Evolutionary conservation across 2,888 invertebrate species (phyloP).

Genomic region (Zelleria hepariella): DNA sequence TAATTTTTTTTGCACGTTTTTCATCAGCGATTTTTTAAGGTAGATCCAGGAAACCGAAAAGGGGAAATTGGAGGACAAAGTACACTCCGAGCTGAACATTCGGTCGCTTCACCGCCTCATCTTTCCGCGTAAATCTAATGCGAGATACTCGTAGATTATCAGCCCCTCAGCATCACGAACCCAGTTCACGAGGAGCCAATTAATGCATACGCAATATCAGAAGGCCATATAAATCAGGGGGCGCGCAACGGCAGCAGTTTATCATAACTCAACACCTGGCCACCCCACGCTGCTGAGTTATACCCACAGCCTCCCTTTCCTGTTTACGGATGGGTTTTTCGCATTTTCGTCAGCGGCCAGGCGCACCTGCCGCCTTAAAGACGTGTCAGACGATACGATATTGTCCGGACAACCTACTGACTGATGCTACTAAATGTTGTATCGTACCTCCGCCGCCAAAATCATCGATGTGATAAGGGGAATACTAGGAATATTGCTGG

Average conservation of each 20-base stretch:
- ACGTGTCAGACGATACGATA: too few relatives aligned
- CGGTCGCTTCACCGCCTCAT: neutral
- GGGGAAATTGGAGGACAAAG: too few relatives aligned
- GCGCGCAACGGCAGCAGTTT: conserved; percentile 58
- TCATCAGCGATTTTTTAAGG: too few relatives aligned
- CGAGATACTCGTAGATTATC: neutral
- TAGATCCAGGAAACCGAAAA: too few relatives aligned
- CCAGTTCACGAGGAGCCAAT: conserved; percentile 26
- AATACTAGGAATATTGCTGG: too few relatives aligned
- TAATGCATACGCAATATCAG: conserved; percentile 62
- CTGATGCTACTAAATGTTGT: too few relatives aligned
- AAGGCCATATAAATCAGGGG: conserved; percentile 66
- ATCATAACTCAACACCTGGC: conserved; percentile 61
- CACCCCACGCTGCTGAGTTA: conserved; percentile 35
- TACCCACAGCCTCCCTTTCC: conserved; percentile 50
- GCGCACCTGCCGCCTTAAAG: conserved; percentile 54
- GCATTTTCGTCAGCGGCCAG: conserved; percentile 44
- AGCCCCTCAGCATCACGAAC: neutral
- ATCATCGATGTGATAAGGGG: too few relatives aligned
- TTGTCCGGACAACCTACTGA: too few relatives aligned
- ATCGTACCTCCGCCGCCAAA: too few relatives aligned
- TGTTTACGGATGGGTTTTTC: conserved; percentile 67
- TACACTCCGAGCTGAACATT: too few relatives aligned
- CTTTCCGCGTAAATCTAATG: neutral
- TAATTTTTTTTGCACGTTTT: too few relatives aligned